phyloP scores from a whole-genome alignment of 2,888 invertebrate species.

The Neoscelio sp. region DNA sequence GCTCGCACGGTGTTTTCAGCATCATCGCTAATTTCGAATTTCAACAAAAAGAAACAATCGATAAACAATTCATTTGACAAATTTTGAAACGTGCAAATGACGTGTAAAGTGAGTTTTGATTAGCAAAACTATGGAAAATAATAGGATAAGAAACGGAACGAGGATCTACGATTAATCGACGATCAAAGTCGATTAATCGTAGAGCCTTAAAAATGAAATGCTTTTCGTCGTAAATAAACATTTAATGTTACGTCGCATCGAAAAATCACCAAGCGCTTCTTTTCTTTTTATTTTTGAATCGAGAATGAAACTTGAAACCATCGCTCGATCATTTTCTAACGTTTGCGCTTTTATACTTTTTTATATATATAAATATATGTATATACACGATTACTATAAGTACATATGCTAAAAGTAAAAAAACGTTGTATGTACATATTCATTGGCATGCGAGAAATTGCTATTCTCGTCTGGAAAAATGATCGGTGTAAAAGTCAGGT shows the following conservation, averaged over 20 bases:
- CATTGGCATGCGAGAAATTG: conserved; percentile 70
- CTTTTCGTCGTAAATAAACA: too few species aligned
- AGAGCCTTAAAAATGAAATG: too few species aligned
- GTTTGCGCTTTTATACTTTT: conserved; percentile 59
- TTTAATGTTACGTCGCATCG: conserved; percentile 38
- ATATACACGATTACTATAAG: conserved; percentile 71
- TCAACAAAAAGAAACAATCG: conserved; percentile 9
- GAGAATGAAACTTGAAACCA: conserved; percentile 54
- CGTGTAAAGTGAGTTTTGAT: conserved; percentile 14
- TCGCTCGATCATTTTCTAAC: conserved; percentile 58
- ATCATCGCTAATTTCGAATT: not conserved
- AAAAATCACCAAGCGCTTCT: conserved; percentile 53
- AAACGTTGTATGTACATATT: conserved; percentile 71
- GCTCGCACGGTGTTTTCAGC: not conserved
- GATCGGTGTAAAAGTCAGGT: conserved; percentile 61
- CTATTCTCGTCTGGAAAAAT: conserved; percentile 67
- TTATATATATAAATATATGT: conserved; percentile 66
- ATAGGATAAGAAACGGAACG: not conserved
- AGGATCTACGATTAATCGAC: conserved; percentile 11
- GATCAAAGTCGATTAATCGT: too few species aligned
- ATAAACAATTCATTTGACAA: conserved; percentile 19
- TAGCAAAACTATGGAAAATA: too few species aligned
- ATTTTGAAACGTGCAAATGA: conserved; percentile 39
- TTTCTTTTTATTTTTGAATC: too few species aligned
- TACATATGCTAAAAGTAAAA: conserved; percentile 69